Evolutionary conservation across 2,888 invertebrate genomes (phyloP).

Genomic region (Scaeva pyrastri): DNA sequence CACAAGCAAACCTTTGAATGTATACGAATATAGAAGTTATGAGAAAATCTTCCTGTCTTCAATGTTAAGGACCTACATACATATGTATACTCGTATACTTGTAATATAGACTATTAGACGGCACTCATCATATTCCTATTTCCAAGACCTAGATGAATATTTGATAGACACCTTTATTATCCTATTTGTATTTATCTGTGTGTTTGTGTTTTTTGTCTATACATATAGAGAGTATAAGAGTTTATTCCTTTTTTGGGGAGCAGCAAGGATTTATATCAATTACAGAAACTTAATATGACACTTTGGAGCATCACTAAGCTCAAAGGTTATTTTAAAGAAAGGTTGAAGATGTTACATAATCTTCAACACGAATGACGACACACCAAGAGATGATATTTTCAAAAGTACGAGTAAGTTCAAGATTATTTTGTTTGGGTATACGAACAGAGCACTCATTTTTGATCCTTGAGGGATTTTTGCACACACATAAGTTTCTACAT

Average conservation of each 20-base stretch:
- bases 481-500: background rate
- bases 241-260: conserved; percentile 18
- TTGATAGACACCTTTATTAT: conserved; percentile 70
- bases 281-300: conserved; percentile 72
- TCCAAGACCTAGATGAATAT: conserved; percentile 56
- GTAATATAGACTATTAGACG: background rate
- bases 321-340: conserved; percentile 48
- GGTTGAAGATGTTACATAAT: conserved; percentile 35
- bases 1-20: background rate
- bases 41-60: conserved; percentile 27
- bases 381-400: background rate
- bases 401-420: conserved; percentile 15
- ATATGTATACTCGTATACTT: background rate
- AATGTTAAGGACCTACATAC: conserved; percentile 38
- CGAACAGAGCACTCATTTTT: too few relatives aligned
- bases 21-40: background rate
- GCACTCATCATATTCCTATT: conserved; percentile 22
- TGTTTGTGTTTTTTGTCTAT: conserved; percentile 17
- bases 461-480: background rate
- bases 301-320: conserved; percentile 56
- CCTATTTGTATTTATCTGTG: conserved; percentile 17
- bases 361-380: background rate
- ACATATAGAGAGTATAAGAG: conserved; percentile 19
- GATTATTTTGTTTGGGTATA: conserved; percentile 17
- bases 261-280: conserved; percentile 71